These are phyloP conservation scores for Herpailurus yagouaroundi DNA, from an alignment of 2,113 vertebrate species.

Conservation along the genomic window DNA sequence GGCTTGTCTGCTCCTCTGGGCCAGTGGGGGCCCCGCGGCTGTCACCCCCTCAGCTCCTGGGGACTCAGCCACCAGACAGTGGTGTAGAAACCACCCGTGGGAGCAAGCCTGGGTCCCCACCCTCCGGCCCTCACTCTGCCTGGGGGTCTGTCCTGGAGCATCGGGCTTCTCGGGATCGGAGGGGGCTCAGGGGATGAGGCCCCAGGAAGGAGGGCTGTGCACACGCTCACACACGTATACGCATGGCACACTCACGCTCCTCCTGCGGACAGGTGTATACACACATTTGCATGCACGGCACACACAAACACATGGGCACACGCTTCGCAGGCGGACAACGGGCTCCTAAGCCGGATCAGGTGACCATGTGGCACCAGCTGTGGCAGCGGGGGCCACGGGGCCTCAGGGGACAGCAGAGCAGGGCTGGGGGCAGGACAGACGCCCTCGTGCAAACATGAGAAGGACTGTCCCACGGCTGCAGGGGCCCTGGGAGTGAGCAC, in stretches of 20 bases:
- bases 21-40: accelerated
- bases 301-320: background rate
- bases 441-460: accelerated
- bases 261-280: background rate
- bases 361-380: background rate
- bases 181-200: too few species aligned
- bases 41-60: background rate
- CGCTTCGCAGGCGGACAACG: accelerated
- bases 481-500: background rate
- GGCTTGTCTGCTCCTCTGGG: accelerated
- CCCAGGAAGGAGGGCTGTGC: background rate
- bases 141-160: background rate
- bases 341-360: background rate
- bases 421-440: too few species aligned
- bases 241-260: background rate
- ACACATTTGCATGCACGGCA: accelerated
- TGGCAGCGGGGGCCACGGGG: too few species aligned
- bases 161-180: too few species aligned
- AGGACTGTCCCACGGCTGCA: background rate
- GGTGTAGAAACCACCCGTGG: background rate
- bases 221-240: too few species aligned
- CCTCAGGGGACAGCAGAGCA: too few species aligned
- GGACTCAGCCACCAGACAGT: background rate
- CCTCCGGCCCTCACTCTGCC: background rate
- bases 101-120: background rate